Evolutionary conservation across 2,113 vertebrate species (phyloP).

Genomic region (Ailurus styani): DNA sequence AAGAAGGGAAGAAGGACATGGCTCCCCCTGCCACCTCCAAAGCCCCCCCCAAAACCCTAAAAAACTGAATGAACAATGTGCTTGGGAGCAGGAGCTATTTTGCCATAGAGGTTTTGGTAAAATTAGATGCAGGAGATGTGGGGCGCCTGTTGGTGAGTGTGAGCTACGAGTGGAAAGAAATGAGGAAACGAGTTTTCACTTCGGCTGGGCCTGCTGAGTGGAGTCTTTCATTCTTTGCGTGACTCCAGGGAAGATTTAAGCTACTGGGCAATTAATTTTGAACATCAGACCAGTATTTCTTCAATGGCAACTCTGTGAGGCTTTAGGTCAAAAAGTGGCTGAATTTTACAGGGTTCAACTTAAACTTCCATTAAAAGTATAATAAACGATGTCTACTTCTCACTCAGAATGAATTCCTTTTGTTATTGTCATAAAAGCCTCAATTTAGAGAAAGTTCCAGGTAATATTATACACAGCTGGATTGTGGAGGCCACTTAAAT

Average conservation of each 20-base stretch:
- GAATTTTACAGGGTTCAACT: not conserved
- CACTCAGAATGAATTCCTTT: not conserved
- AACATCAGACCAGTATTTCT: not conserved
- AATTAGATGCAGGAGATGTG: not conserved
- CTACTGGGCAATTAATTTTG: not conserved
- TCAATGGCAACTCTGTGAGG: not conserved
- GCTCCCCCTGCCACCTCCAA: accelerated
- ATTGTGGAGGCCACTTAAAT: not conserved
- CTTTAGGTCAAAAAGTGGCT: not conserved
- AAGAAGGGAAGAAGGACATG: not conserved
- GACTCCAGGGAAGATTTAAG: not conserved
- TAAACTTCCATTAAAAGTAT: not conserved
- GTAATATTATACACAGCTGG: not conserved
- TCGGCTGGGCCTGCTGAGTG: not conserved
- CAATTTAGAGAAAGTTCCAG: not conserved
- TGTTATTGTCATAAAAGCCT: not conserved
- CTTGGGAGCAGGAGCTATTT: not conserved
- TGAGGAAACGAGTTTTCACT: not conserved
- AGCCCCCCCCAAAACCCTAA: not conserved
- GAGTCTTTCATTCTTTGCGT: not conserved
- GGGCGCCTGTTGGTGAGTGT: not conserved
- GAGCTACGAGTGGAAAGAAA: not conserved
- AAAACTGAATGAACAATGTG: not conserved
- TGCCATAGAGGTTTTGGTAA: not conserved
- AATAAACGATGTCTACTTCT: not conserved